phyloP scores from a whole-genome alignment of 64 coral and sea anemone genomes.

The Montipora efflorescens region DNA sequence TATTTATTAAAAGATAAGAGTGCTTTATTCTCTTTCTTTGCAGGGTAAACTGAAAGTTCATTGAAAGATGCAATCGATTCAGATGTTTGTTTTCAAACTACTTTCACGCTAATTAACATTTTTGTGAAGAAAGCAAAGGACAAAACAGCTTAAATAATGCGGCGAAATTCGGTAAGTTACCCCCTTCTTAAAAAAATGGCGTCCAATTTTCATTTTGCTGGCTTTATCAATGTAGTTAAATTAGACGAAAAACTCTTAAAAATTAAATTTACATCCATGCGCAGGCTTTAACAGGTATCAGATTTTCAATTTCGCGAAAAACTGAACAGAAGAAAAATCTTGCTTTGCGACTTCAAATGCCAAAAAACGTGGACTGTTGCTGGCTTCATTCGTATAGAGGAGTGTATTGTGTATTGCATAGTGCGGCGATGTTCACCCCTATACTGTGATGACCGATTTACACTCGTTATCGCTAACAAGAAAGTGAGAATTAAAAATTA shows the following conservation, averaged over 20 bases:
- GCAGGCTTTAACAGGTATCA: not conserved
- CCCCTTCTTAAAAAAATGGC: slow-evolving; percentile 31
- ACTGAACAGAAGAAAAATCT: not conserved
- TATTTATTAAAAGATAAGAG: slow-evolving; percentile 55
- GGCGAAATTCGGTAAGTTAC: not conserved
- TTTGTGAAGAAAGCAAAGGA: not conserved
- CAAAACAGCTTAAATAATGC: not conserved
- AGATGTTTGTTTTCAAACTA: not conserved
- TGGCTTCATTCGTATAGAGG: not conserved
- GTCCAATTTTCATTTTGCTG: slow-evolving; percentile 22
- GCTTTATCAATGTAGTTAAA: slow-evolving; percentile 36
- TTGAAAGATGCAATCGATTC: not conserved
- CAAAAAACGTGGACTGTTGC: not conserved
- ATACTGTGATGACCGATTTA: slow-evolving; percentile 22
- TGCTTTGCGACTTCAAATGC: not conserved
- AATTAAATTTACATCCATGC: slow-evolving; percentile 53
- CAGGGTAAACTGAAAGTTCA: not conserved
- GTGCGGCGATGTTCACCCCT: not conserved
- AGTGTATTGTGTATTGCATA: not conserved
- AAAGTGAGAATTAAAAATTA: slow-evolving; percentile 55
- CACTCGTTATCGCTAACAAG: slow-evolving; percentile 28
- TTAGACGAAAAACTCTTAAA: slow-evolving; percentile 20
- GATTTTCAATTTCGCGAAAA: not conserved
- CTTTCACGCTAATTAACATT: not conserved
- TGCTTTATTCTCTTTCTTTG: slow-evolving; percentile 34